These are phyloP conservation scores for Phalacrocorax pelagicus DNA, from an alignment of 2,113 vertebrate genomes.

Conservation along the genomic window DNA sequence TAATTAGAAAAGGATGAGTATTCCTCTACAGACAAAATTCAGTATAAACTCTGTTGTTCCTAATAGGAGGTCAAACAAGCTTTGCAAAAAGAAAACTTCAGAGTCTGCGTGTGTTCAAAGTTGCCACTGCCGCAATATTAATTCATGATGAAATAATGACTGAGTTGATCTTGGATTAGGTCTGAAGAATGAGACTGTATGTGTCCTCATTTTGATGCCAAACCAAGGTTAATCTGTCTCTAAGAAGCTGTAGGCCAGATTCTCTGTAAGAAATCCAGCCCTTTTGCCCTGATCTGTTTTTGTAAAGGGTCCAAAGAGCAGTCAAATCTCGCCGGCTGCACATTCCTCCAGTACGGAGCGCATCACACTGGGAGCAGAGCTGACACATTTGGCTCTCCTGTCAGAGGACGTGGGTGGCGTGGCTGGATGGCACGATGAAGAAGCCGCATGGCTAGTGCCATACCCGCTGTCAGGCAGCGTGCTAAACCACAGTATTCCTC, in stretches of 20 bases:
- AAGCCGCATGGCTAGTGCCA: background rate
- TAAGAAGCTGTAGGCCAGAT: conserved; percentile 51
- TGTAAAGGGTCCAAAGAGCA: background rate
- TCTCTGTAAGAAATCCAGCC: conserved; percentile 46
- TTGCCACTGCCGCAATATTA: background rate
- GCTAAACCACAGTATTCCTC: rapidly evolving
- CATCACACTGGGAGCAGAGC: background rate
- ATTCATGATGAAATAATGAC: background rate
- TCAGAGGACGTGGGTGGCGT: rapidly evolving
- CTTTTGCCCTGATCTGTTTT: conserved; percentile 29
- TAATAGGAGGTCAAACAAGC: background rate
- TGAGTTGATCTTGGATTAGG: conserved; percentile 41
- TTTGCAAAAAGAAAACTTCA: background rate
- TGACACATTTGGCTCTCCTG: background rate
- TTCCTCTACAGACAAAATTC: background rate
- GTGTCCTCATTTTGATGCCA: conserved; percentile 36
- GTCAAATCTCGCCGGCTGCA: background rate
- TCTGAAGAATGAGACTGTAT: conserved; percentile 13
- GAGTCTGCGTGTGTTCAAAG: background rate
- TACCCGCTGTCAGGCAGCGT: background rate
- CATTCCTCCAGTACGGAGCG: background rate
- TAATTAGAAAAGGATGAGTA: background rate
- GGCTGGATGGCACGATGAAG: background rate
- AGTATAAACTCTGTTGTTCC: background rate
- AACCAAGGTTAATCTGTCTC: conserved; percentile 48